These are phyloP conservation scores for Eilema caniola DNA, from an alignment of 2,888 invertebrate genomes.

Conservation along the genomic window DNA sequence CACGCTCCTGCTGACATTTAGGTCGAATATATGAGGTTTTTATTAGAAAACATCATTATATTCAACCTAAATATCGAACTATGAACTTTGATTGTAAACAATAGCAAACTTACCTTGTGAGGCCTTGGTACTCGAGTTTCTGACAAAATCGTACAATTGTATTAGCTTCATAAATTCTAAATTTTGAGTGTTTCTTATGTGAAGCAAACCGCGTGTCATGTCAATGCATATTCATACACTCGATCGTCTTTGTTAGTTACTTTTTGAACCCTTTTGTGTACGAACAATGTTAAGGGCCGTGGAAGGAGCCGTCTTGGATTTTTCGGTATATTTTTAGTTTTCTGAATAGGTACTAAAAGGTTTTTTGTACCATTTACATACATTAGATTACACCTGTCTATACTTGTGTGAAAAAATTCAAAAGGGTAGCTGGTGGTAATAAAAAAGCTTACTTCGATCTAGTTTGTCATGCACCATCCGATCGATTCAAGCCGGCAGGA, in stretches of 20 bases:
- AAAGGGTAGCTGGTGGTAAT: too few relatives aligned
- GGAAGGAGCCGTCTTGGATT: constrained; percentile 28
- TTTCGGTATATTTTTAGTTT: constrained; percentile 30
- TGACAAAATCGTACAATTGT: not conserved
- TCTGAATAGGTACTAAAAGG: constrained; percentile 14
- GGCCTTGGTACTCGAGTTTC: not conserved
- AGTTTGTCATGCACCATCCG: too few relatives aligned
- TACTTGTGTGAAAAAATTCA: too few relatives aligned
- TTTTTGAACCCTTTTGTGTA: constrained; percentile 40
- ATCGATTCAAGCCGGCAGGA: too few relatives aligned
- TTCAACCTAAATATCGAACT: not conserved
- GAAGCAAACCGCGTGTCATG: constrained; percentile 32
- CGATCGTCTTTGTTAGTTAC: constrained; percentile 39
- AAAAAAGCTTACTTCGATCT: too few relatives aligned
- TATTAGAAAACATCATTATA: not conserved
- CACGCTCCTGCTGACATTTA: too few relatives aligned
- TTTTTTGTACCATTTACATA: not conserved
- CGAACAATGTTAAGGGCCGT: constrained; percentile 42
- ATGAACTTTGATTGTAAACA: not conserved
- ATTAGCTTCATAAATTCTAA: constrained; percentile 17
- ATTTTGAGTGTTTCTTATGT: constrained; percentile 18
- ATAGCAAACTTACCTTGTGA: not conserved
- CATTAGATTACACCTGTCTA: not conserved
- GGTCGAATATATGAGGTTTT: too few relatives aligned
- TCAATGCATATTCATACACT: constrained; percentile 49